Evolutionary conservation across 2,888 invertebrate species (phyloP), one percentile per base, ranked within the genome.

Genomic region (Harpagoxenus sublaevis): DNA sequence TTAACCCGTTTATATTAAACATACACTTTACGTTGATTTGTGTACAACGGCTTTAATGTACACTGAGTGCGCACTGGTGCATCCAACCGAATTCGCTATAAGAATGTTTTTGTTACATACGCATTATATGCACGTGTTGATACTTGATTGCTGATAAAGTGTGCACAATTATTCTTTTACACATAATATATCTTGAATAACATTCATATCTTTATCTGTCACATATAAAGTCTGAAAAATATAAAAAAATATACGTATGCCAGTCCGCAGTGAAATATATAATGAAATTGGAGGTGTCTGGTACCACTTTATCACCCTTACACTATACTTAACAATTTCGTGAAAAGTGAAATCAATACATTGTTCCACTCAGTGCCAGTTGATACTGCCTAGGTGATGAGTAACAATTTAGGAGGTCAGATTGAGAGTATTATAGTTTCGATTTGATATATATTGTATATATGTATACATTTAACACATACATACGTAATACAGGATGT

Each of bases 331-430:
- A 60, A 73, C 45, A 74, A 86, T 83, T 83, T 86, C 45, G 53
- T 55, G 48, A 63, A 23, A 87, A 86, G 79, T 74, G 83, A 89
- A 89, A 92, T 93, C 92, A 91, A 92, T 92, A 92, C 71, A 18
- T 62, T 84, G 91, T 89, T 86, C 88, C 85, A 79, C 73, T 66
- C 83, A 73, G 90, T 91, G 87, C 87, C 89, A 90, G 87, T 75
- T 86, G 88, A 9, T 82, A 79, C 70, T 75, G 55, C 51, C 78
- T 68, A 75, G 68, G 23, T 70, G 79, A 84, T 84, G 84, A 84
- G 55, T 83, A 86, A 85, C 73, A 85, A 65, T 84, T 84, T 74
- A 79, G 57, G 81, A 71, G 74, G 73, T 85, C 70, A 78, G 28
- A 42, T 42, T 57, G 42, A 73, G 18, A 15, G 12, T 57, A 18